Evolutionary conservation across 1,140 invertebrate genomes (phyloP).

Genomic region (Zaprionus gabonicus): DNA sequence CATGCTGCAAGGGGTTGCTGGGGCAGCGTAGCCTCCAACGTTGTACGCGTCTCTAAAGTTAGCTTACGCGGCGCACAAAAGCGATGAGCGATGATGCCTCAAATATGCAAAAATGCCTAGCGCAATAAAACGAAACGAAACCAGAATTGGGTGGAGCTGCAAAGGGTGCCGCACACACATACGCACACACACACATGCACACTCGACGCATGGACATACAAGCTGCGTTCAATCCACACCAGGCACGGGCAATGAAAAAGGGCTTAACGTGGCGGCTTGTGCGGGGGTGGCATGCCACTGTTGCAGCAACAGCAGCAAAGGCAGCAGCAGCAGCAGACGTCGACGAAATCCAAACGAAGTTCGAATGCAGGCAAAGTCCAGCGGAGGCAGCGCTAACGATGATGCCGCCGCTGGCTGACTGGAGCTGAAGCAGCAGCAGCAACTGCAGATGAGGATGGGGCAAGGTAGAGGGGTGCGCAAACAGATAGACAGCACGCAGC

Average conservation of each 20-base stretch:
- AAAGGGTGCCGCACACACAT: not conserved
- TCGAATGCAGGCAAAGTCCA: slow-evolving; percentile 69
- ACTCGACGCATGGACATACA: not conserved
- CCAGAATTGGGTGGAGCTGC: not conserved
- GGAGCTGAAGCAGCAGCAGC: slow-evolving; percentile 54
- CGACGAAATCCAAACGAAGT: slow-evolving; percentile 60
- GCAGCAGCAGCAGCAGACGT: not conserved
- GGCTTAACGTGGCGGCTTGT: slow-evolving; percentile 54
- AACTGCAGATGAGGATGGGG: slow-evolving; percentile 1
- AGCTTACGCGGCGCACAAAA: slow-evolving; percentile 79
- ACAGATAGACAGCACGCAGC: slow-evolving; percentile 63
- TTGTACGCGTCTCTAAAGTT: slow-evolving; percentile 67
- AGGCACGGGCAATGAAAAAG: slow-evolving; percentile 72
- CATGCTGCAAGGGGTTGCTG: slow-evolving; percentile 31
- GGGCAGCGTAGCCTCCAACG: slow-evolving; percentile 3
- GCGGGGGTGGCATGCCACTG: slow-evolving; percentile 5
- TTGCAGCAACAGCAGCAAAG: not conserved
- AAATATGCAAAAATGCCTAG: slow-evolving; percentile 83
- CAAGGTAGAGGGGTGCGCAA: slow-evolving; percentile 64
- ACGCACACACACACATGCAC: not conserved
- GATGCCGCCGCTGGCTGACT: slow-evolving; percentile 60
- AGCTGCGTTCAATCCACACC: slow-evolving; percentile 1
- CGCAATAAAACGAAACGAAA: slow-evolving; percentile 73
- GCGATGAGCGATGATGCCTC: slow-evolving; percentile 82
- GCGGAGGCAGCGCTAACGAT: slow-evolving; percentile 71